Percentiles rank a stretch among this genome's conserved stretches.
phyloP scores from a whole-genome alignment of 2,797 vertebrate genomes.

The Typhlichthys subterraneus region DNA sequence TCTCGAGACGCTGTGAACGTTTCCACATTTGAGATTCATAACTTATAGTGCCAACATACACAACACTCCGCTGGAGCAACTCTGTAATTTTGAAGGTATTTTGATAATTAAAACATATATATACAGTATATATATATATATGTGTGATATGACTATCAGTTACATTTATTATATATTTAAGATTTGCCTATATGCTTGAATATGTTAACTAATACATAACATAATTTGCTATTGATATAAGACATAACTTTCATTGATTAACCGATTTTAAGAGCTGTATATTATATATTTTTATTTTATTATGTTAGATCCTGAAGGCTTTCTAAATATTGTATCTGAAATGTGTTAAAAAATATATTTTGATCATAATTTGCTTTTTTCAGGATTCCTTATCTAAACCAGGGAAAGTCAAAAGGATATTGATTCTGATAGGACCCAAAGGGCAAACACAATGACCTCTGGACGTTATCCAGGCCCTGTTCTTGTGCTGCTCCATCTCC shows the following conservation, averaged over 20 bases:
- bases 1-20: constrained; percentile 40
- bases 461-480: constrained; percentile 40
- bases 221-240: background rate
- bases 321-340: background rate
- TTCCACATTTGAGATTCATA: constrained; percentile 27
- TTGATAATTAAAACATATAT: background rate
- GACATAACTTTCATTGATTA: constrained; percentile 1
- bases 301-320: too few relatives aligned
- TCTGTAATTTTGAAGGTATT: constrained; percentile 32
- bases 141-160: background rate
- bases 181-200: too few relatives aligned
- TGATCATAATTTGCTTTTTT: constrained; percentile 30
- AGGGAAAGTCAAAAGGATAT: constrained; percentile 30
- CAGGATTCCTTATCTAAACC: constrained; percentile 41
- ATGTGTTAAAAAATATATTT: background rate
- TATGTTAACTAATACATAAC: too few relatives aligned
- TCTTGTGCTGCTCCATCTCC: constrained; percentile 64
- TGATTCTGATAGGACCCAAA: constrained; percentile 25
- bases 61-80: too few relatives aligned
- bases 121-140: too few relatives aligned
- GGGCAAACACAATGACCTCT: constrained; percentile 60
- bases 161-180: background rate
- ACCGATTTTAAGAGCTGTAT: constrained; percentile 6
- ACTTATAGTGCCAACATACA: constrained; percentile 12
- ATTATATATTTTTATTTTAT: too few relatives aligned